phyloP scores from a whole-genome alignment of 2,113 vertebrate species.

The Corythornis vintsioides region DNA sequence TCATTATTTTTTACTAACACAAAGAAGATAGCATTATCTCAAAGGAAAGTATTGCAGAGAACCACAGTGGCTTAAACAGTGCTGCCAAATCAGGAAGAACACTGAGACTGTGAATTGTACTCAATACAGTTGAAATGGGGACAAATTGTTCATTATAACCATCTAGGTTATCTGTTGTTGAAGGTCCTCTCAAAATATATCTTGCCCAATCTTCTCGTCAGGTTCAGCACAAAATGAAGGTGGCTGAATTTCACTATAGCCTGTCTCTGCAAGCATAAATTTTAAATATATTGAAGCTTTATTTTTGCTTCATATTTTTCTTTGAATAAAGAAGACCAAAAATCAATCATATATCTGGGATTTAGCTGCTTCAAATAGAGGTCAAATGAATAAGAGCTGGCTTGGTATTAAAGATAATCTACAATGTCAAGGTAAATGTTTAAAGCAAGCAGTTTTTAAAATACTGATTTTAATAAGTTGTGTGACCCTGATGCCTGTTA shows the following conservation, averaged over 20 bases:
- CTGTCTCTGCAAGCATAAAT: constrained; percentile 70
- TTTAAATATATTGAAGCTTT: constrained; percentile 70
- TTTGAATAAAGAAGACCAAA: constrained; percentile 75
- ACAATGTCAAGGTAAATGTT: constrained; percentile 73
- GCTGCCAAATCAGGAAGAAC: background rate
- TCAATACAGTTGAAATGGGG: background rate
- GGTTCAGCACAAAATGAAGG: constrained; percentile 41
- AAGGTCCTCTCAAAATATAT: constrained; percentile 19
- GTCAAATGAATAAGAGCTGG: constrained; percentile 69
- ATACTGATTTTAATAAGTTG: constrained; percentile 73
- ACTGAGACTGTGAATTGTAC: background rate
- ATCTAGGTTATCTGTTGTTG: background rate
- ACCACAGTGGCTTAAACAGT: background rate
- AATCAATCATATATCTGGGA: constrained; percentile 75
- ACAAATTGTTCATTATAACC: constrained; percentile 5
- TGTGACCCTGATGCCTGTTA: constrained; percentile 52
- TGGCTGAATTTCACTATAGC: constrained; percentile 56
- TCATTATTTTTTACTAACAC: background rate
- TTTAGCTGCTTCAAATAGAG: constrained; percentile 73
- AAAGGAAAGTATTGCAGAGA: background rate
- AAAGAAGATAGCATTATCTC: background rate
- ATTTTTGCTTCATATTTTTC: constrained; percentile 74
- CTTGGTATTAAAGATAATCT: constrained; percentile 76
- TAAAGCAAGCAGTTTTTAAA: constrained; percentile 77
- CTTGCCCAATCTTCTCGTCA: constrained; percentile 33